Conservation (phyloP, 2,113 vertebrate genomes). For the cat (Felis catus) region F.catus_Fca126_mat1.0 CM031415.1:190275501-190276000, state of each 20-base stretch:
- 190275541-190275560: not conserved
- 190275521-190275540: not conserved
- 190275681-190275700: no score
- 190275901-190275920: not conserved
- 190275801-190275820: not conserved
- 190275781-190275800: not conserved
- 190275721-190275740: no score
- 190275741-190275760: no score
- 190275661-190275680: no score
- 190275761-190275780: not conserved
- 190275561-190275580: not conserved
- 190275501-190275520: not conserved
- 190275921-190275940: not conserved
- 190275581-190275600: not conserved
- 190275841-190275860: not conserved
- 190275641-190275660: no score
- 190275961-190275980: not conserved
- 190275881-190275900: rapidly evolving
- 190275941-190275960: not conserved
- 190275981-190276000: no score
- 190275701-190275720: no score
- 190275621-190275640: no score
- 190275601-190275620: not conserved
- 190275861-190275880: not conserved
- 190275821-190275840: not conserved